Percentiles rank a stretch among this genome's conserved stretches.
phyloP scores from a whole-genome alignment of 2,113 vertebrate species.

The Corythornis madagascariensis region DNA sequence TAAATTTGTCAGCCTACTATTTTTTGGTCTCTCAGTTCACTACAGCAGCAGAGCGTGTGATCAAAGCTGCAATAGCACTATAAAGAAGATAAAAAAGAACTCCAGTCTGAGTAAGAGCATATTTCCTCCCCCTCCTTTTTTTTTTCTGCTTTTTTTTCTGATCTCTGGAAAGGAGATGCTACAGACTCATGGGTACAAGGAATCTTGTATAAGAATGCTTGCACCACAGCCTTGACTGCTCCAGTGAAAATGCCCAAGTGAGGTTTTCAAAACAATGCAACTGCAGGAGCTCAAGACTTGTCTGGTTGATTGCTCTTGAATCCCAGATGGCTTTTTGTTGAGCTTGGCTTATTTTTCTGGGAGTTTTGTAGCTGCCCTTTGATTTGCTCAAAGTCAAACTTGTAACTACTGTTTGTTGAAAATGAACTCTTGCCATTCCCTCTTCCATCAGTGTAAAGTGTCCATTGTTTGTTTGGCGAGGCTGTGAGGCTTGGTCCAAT shows the following conservation, averaged over 20 bases:
- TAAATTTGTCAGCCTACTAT: not conserved
- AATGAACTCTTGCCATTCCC: not conserved
- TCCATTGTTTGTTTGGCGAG: not conserved
- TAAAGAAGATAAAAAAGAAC: not conserved
- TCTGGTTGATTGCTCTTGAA: not conserved
- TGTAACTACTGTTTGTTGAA: not conserved
- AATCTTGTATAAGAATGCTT: not conserved
- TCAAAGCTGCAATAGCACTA: not conserved
- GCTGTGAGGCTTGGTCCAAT: not conserved
- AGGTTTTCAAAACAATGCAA: not conserved
- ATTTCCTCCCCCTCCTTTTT: not conserved
- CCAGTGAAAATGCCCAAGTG: not conserved
- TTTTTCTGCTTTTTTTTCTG: not conserved
- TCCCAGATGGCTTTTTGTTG: not conserved
- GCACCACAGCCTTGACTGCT: not conserved
- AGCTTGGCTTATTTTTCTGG: not conserved
- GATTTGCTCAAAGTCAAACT: not conserved
- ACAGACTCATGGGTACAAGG: not conserved
- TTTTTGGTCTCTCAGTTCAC: not conserved
- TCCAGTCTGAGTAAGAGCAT: not conserved
- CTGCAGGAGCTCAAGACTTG: not conserved
- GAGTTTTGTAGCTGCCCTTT: not conserved
- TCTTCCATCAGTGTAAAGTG: not conserved
- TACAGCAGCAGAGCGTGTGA: not conserved
- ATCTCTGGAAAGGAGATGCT: not conserved